A percentile compares a stretch with the other conserved stretches of the same genome.
Evolutionary conservation across 2,113 vertebrate species (phyloP).

Genomic region (Nothoprocta pentlandii): DNA sequence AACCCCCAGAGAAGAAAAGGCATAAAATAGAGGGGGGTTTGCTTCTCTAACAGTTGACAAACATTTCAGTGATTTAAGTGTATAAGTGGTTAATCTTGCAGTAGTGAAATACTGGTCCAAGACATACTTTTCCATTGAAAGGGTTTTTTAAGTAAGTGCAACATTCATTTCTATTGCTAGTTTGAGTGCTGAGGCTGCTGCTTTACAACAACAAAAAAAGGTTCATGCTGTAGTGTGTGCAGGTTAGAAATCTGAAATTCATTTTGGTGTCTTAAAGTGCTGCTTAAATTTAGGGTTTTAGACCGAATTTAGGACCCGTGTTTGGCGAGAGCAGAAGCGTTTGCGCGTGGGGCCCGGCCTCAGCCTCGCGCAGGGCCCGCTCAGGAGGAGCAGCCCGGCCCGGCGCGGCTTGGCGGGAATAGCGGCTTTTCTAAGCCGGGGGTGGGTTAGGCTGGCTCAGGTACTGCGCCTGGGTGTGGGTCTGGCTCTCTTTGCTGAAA

Average conservation of each 20-base stretch:
- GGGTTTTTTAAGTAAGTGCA: not conserved
- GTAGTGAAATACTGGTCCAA: not conserved
- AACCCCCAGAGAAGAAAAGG: not conserved
- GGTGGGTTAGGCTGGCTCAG: not conserved
- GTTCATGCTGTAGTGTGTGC: not conserved
- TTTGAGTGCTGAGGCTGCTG: not conserved
- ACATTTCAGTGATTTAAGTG: not conserved
- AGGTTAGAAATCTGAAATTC: not conserved
- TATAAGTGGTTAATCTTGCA: not conserved
- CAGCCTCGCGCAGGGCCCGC: not conserved
- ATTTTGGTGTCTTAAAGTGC: not conserved
- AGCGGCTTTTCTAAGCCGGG: not conserved
- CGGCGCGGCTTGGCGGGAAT: not conserved
- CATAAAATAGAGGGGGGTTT: not conserved
- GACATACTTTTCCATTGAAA: not conserved
- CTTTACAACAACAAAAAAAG: not conserved
- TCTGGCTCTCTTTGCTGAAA: not conserved
- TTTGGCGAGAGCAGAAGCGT: not conserved
- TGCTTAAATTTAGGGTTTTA: not conserved
- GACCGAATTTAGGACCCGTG: not conserved
- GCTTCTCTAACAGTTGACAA: not conserved
- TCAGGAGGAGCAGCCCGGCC: not conserved
- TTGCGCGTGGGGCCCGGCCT: not conserved
- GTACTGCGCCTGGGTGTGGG: fast-evolving
- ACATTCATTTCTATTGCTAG: not conserved